Evolutionary conservation across 2,888 invertebrate species (phyloP), one percentile per base, ranked within the genome.

Genomic region (Dryobotodes eremita): DNA sequence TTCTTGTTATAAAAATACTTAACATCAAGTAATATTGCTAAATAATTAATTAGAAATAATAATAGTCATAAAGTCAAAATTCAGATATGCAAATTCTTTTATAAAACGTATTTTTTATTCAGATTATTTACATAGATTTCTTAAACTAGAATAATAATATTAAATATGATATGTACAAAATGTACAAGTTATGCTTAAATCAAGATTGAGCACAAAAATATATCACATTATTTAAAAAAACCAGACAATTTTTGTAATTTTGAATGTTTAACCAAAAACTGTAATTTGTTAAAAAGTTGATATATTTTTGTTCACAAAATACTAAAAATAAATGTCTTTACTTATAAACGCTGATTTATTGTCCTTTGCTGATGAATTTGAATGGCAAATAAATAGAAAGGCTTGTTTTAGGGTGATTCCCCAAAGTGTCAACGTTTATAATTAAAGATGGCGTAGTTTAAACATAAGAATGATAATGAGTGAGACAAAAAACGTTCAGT

Each of bases 1-100:
- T 92, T 90, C 85, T 92, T 94, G 92, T 94, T 94, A 94, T 91
- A 95, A 94, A 95, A 95, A 95, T 94, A 95, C 93, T 94, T 95
- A 95, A 94, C 91, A 91, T 92, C 89, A 86, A 93, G 91, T 94
- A 94, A 92, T 93, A 94, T 93, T 93, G 92, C 95, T 95, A 95
- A 90, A 93, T 89, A 91, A 92, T 92, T 91, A 91, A 90, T 91
- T 91, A 92, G 72, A 89, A 88, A 91, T 89, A 92, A 91, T 91
- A 91, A 90, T 90, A 92, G 92, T 92, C 89, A 90, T 92, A 90
- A 91, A 92, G 88, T 93, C 91, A 93, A 90, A 93, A 93, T 94
- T 94, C 94, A 94, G 93, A 95, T 95, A 95, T 94, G 93, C 94
- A 92, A 92, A 94, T 94, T 93, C 93, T 93, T 92, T 91, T 88